Base-by-base conservation (phyloP, 2,113 vertebrate genomes). In the Proterorhinus semilunaris region DNA sequence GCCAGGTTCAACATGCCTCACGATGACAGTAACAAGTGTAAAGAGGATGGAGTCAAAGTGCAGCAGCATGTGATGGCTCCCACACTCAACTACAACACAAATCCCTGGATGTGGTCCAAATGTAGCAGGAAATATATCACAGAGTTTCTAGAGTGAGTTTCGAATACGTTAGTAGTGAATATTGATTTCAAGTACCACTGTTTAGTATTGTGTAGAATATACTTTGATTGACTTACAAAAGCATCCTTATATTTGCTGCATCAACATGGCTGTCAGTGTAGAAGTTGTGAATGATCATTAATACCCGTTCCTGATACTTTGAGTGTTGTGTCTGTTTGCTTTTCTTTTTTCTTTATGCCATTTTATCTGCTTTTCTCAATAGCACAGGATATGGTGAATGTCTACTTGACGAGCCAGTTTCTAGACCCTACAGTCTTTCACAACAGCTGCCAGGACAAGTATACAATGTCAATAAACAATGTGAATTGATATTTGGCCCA, bases 31-130 rank as follows among this genome's bases (percentile, higher is more conserved):
- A 96, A 95, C 76, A 99, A 98, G 71, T 99, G 98, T 68, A 98
- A 95, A 79, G 98, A 98, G 86, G 96, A 98, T 0, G 96, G 95
- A 13, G 93, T 93, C 6, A 99, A 98, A 91, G 95, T 92, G 76
- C 97, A 97, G 63, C 96, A 96, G 72, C 95, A 99, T 0, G 97
- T 99, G 78, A 99, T 99, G 98, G 96, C 98, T 0, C 97, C 97
- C 2, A 98, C 96, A 0, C 71, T 99, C 52, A 99, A 97, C 89
- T 97, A 97, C 88, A 93, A 98, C 88, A 98, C 98, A 89, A 98
- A 98, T 70, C 98, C 97, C 48, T 99, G 98, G 98, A 97, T 97
- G 94, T 99, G 98, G 98, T 99, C 98, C 71, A 98, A 96, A 81
- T 99, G 98, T 83, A 99, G 98, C 91, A 94, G 95, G 80, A 99